Base-by-base conservation (phyloP, 2,797 vertebrate genomes). In the Diplodus sargus region DNA sequence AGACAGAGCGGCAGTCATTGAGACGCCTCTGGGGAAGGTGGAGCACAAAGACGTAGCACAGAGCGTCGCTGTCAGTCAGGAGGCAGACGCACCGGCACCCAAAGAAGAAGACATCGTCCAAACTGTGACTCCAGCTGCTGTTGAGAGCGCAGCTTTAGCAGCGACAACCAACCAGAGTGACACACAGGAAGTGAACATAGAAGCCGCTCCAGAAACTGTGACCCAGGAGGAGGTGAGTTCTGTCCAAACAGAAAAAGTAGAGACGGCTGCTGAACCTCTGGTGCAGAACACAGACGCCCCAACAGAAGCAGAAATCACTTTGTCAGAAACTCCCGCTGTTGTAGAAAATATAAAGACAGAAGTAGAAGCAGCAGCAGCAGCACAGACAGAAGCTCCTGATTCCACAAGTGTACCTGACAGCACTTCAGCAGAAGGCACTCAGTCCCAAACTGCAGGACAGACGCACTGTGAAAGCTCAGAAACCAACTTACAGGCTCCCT, bases 401-500 rank as follows among this genome's bases (percentile, higher is more conserved):
- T 9, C 64, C 3, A 18, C 51, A 18, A 4, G 30, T 22, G 61
- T 73, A 42, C n/a, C 78, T 2, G 42, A 20, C 0, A 11, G 20
- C 10, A 4, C 17, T 22, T n/a, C 83, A 75, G 62, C 39, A 43
- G 82, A 82, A 30, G 58, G 9, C 22, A 2, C 56, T 1, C 70
- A 8, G 11, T 20, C 66, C 3, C 45, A 43, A 49, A 28, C 62
- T 45, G 73, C 16, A 54, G 85, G 17, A n/a, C 6, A 54, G 42
- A 11, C 13, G 0, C 48, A 12, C 34, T n/a, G 58, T 51, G 58
- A 47, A 16, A 47, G n/a, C 53, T 43, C 84, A 45, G 69, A 67
- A 10, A 25, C 9, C 43, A 4, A 76, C 61, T 1, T 4, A 5
- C 70, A 45, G 60, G 76, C 81, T 0, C 89, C 88, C 53, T 65